Evolutionary conservation across 2,888 invertebrate genomes (phyloP).

Genomic region (Oscheius sp.): DNA sequence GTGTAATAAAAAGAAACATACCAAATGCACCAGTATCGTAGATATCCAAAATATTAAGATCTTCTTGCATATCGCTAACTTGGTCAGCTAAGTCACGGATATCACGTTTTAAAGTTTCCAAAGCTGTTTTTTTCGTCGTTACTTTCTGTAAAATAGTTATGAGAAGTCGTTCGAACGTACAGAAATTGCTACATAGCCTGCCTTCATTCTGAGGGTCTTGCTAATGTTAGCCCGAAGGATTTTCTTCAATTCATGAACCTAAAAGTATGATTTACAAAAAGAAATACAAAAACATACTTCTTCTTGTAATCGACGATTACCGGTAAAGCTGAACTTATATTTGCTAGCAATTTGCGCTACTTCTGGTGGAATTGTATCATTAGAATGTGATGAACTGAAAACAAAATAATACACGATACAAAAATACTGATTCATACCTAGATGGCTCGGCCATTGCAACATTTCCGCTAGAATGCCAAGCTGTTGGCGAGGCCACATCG

Average conservation of each 20-base stretch:
- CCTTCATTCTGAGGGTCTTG: slow-evolving; percentile 60
- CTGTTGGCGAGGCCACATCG: slow-evolving; percentile 26
- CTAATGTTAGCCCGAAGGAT: slow-evolving; percentile 50
- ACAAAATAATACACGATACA: background rate
- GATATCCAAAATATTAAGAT: slow-evolving; percentile 61
- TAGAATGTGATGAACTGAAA: slow-evolving; percentile 23
- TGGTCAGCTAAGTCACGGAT: slow-evolving; percentile 58
- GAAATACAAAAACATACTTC: slow-evolving; percentile 30
- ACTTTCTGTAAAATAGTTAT: slow-evolving; percentile 36
- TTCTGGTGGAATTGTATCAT: slow-evolving; percentile 58
- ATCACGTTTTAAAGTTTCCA: slow-evolving; percentile 49
- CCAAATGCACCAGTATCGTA: slow-evolving; percentile 63
- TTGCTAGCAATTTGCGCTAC: slow-evolving; percentile 58
- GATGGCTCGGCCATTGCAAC: slow-evolving; percentile 14
- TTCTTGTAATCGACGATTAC: slow-evolving; percentile 45
- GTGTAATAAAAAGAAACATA: slow-evolving; percentile 21
- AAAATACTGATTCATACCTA: slow-evolving; percentile 22
- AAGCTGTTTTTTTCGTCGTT: slow-evolving; percentile 48
- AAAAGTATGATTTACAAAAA: too few relatives aligned
- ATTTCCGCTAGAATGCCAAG: slow-evolving; percentile 13
- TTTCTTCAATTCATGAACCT: slow-evolving; percentile 49
- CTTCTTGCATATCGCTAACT: slow-evolving; percentile 64
- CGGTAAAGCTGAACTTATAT: slow-evolving; percentile 54
- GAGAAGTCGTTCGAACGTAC: slow-evolving; percentile 24
- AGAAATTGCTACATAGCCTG: slow-evolving; percentile 53